Evolutionary conservation across 2,888 invertebrate genomes (phyloP).

Genomic region (Ophraella communa): DNA sequence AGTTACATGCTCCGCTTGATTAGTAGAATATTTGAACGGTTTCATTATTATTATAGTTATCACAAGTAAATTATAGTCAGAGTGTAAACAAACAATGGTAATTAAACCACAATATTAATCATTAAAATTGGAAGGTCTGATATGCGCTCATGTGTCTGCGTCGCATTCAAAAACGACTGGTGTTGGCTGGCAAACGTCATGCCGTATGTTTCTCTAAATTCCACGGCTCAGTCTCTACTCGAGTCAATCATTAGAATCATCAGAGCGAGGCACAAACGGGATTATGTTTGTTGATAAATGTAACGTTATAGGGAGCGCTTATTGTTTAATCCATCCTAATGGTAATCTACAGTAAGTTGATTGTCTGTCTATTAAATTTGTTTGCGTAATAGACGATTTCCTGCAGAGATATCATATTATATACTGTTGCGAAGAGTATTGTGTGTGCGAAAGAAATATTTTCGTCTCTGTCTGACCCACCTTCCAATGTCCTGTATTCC

Average conservation of each 20-base stretch:
- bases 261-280: constrained; percentile 26
- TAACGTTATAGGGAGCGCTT: constrained; percentile 28
- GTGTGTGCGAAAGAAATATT: too few relatives aligned
- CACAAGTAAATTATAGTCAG: too few relatives aligned
- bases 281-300: constrained; percentile 31
- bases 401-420: too few relatives aligned
- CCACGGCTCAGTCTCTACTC: constrained; percentile 10
- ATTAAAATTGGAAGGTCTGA: too few relatives aligned
- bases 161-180: background rate
- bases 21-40: too few relatives aligned
- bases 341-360: constrained; percentile 20
- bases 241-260: constrained; percentile 29
- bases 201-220: background rate
- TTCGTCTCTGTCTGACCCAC: too few relatives aligned
- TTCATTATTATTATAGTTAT: too few relatives aligned
- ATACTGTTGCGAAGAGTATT: too few relatives aligned
- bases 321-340: constrained; percentile 21
- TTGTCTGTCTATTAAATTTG: constrained; percentile 27
- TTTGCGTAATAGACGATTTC: constrained; percentile 19
- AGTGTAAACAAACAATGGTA: background rate
- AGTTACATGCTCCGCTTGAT: too few relatives aligned
- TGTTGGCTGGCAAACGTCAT: background rate
- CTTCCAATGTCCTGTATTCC: too few relatives aligned
- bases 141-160: constrained; percentile 6
- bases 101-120: background rate